Evolutionary conservation across 2,888 invertebrate genomes (phyloP).

Genomic region (Aleiodes alternator): DNA sequence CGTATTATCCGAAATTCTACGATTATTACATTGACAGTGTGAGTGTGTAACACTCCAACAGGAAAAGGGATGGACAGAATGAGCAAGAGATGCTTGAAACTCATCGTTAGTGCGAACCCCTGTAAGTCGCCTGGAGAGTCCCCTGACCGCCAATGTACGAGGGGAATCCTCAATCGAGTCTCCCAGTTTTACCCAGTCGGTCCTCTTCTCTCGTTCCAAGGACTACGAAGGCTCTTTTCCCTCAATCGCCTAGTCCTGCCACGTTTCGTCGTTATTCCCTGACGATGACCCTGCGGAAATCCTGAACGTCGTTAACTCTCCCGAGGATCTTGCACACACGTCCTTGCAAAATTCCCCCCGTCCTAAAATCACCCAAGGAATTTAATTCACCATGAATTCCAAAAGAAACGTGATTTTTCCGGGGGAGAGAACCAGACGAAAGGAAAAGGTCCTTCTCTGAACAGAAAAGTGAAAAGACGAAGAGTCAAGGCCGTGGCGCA

Average conservation of each 20-base stretch:
- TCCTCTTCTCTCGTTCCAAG: too few relatives aligned
- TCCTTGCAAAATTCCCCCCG: background rate
- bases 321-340: background rate
- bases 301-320: constrained; percentile 40
- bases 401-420: too few relatives aligned
- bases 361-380: background rate
- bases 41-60: constrained; percentile 28
- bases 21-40: constrained; percentile 48
- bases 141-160: constrained; percentile 46
- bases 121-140: constrained; percentile 36
- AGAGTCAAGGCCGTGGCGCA: constrained; percentile 69
- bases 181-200: background rate
- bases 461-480: constrained; percentile 61
- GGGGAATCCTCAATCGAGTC: constrained; percentile 47
- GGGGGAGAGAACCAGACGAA: background rate
- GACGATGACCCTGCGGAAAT: constrained; percentile 48
- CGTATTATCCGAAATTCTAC: constrained; percentile 33
- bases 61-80: constrained; percentile 24
- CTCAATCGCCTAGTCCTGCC: constrained; percentile 41
- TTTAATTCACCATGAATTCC: background rate
- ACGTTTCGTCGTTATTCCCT: constrained; percentile 48
- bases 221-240: background rate
- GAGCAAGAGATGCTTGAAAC: constrained; percentile 34
- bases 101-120: constrained; percentile 40
- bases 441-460: background rate